Percentiles rank a stretch among this genome's conserved stretches.
Conservation (phyloP, 2,113 vertebrate genomes). For the Scomber scombrus region DNA sequence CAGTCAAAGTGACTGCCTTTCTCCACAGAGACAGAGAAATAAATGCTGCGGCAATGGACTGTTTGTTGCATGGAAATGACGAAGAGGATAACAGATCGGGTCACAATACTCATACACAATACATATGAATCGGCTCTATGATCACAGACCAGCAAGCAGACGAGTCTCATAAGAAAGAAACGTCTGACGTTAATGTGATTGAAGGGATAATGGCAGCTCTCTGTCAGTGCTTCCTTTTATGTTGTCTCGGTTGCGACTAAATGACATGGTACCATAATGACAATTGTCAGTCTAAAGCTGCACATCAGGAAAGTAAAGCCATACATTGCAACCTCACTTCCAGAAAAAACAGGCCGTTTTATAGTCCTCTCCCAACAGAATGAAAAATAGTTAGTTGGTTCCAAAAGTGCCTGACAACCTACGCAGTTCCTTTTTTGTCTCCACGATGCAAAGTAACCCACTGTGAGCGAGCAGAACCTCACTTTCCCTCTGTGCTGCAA, state of each 20-base stretch:
- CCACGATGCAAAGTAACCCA: neutral
- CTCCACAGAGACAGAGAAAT: conserved; percentile 29
- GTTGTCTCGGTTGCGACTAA: conserved; percentile 35
- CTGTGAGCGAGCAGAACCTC: conserved; percentile 5
- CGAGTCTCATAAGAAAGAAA: conserved; percentile 2
- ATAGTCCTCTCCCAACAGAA: conserved; percentile 3
- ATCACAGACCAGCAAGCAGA: conserved; percentile 11
- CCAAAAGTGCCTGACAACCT: conserved; percentile 16
- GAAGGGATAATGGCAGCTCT: conserved; percentile 48
- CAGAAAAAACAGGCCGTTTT: conserved; percentile 30
- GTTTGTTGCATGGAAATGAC: neutral
- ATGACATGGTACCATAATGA: conserved; percentile 52
- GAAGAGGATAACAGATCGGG: conserved; percentile 24
- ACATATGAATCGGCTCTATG: neutral
- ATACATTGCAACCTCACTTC: conserved; percentile 1
- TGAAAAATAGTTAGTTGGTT: conserved; percentile 17
- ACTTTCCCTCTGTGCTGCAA: neutral
- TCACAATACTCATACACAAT: neutral
- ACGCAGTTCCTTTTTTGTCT: conserved; percentile 27
- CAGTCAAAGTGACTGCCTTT: conserved; percentile 38
- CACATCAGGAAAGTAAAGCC: conserved; percentile 15
- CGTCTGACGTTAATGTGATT: conserved; percentile 11
- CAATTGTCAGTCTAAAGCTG: conserved; percentile 38
- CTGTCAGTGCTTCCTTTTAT: conserved; percentile 28
- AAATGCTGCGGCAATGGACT: neutral